Conservation (phyloP, 2,888 invertebrate species). For the Leptopilina syphax region DNA sequence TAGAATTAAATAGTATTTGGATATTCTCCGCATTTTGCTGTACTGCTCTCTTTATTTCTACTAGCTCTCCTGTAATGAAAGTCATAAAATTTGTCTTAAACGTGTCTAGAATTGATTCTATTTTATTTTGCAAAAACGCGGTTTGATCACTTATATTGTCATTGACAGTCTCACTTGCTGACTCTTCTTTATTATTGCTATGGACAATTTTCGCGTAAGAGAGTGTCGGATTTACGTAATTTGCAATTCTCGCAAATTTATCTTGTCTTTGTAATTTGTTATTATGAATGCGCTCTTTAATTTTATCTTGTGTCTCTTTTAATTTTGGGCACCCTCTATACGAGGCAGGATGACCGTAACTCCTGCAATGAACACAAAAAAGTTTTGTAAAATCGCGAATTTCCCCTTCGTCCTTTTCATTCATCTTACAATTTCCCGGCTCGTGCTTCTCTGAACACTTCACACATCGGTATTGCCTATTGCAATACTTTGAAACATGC, state of each 20-base stretch:
- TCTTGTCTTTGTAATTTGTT: not conserved
- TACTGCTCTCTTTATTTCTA: not conserved
- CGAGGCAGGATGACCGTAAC: not conserved
- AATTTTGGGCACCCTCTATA: slow-evolving; percentile 51
- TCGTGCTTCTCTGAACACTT: slow-evolving; percentile 48
- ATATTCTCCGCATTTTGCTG: not conserved
- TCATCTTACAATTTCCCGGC: slow-evolving; percentile 47
- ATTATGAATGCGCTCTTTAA: slow-evolving; percentile 20
- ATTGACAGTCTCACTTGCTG: not conserved
- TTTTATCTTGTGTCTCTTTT: slow-evolving; percentile 27
- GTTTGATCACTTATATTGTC: not conserved
- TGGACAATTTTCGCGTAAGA: not conserved
- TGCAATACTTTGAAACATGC: slow-evolving; percentile 47
- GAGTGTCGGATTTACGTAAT: not conserved
- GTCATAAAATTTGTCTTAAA: not conserved
- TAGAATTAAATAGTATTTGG: not conserved
- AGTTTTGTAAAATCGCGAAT: not conserved
- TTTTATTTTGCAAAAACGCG: not conserved
- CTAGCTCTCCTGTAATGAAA: not conserved
- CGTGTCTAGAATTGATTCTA: not conserved
- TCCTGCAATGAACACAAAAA: slow-evolving; percentile 43
- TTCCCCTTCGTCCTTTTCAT: not conserved
- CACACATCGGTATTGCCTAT: slow-evolving; percentile 46
- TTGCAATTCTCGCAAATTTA: not conserved
- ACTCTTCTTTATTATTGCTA: not conserved